Percentiles rank a stretch among this genome's conserved stretches.
Evolutionary conservation across 2,113 vertebrate species (phyloP).

Genomic region (Callospermophilus lateralis): DNA sequence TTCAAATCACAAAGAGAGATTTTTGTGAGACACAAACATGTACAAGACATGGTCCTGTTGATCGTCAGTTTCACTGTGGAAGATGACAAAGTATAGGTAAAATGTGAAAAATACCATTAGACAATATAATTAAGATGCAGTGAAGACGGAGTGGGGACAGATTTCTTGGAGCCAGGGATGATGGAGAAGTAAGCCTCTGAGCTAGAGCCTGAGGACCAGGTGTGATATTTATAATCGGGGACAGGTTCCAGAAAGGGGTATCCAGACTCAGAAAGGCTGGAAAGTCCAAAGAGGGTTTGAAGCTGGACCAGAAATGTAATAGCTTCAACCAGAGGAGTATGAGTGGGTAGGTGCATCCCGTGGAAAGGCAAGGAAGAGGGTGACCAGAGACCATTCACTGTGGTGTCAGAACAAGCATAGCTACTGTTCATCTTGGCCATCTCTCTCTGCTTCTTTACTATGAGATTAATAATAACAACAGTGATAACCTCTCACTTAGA

Average conservation of each 20-base stretch:
- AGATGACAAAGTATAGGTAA: not conserved
- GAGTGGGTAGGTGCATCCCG: fast-evolving
- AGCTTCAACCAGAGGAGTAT: not conserved
- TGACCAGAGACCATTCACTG: not conserved
- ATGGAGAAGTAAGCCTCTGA: not conserved
- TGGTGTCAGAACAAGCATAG: not conserved
- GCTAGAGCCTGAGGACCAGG: not conserved
- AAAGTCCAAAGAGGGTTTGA: not conserved
- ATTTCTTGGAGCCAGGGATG: not conserved
- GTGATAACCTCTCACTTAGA: not conserved
- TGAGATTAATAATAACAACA: not conserved
- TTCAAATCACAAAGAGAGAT: not conserved
- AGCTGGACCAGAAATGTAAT: not conserved
- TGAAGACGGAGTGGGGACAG: not conserved
- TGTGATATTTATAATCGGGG: not conserved
- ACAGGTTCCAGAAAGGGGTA: not conserved
- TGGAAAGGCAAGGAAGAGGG: not conserved
- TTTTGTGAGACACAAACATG: not conserved
- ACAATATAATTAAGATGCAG: not conserved
- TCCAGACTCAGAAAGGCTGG: not conserved
- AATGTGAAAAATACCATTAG: not conserved
- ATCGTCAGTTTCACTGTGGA: not conserved
- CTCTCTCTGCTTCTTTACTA: not conserved
- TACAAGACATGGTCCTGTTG: not conserved
- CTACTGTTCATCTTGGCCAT: not conserved